Conservation (phyloP, 1,140 invertebrate genomes). For the Condylostylus longicornis region DNA sequence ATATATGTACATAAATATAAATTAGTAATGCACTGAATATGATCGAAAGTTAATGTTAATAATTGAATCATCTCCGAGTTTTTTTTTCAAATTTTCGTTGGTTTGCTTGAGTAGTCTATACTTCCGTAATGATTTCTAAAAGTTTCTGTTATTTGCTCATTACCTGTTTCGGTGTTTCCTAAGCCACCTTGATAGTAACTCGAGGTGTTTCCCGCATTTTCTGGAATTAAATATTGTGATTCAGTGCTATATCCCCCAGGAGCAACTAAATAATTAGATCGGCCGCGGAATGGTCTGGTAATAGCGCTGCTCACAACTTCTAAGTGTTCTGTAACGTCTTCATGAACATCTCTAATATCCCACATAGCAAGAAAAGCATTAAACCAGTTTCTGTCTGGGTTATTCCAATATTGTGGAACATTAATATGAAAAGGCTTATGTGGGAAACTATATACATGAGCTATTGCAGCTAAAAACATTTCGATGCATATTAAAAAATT, state of each 20-base stretch:
- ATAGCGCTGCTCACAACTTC: slow-evolving; percentile 68
- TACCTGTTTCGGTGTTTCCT: background rate
- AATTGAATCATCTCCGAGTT: no score
- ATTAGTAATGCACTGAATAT: no score
- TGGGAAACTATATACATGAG: slow-evolving; percentile 90
- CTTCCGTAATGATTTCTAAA: slow-evolving; percentile 1
- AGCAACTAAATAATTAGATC: slow-evolving; percentile 48
- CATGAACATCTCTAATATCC: slow-evolving; percentile 85
- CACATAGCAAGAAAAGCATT: slow-evolving; percentile 67
- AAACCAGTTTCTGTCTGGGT: slow-evolving; percentile 34
- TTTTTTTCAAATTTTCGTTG: no score
- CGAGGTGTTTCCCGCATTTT: background rate
- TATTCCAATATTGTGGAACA: slow-evolving; percentile 32
- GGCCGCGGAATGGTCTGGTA: slow-evolving; percentile 53
- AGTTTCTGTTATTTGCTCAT: background rate
- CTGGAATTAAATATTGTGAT: slow-evolving; percentile 25
- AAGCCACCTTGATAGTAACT: no score
- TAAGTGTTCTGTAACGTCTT: slow-evolving; percentile 82
- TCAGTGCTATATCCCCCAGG: slow-evolving; percentile 35
- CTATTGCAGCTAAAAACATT: slow-evolving; percentile 91
- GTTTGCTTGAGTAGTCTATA: background rate
- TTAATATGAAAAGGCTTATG: slow-evolving; percentile 59
- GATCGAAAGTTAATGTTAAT: no score
- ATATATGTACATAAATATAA: no score
- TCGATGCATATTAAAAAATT: slow-evolving; percentile 95